Base-by-base conservation (phyloP, 2,888 invertebrate genomes). In the Phyto melanocephala region DNA sequence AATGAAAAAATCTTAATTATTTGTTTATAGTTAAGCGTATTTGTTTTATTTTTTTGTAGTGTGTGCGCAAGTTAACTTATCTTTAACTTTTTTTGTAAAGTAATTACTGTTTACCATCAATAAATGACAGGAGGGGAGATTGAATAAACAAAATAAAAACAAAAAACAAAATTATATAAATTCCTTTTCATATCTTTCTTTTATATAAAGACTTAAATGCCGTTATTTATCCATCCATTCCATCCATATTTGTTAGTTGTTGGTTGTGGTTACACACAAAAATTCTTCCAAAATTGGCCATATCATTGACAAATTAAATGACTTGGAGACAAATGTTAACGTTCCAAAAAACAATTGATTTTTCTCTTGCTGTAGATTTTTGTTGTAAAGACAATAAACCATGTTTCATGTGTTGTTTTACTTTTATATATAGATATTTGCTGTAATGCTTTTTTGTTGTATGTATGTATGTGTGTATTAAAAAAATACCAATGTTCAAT, bases 271-370 rank as follows among this genome's bases (percentile, higher is more conserved):
- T 6, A 56, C 35, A 67, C 65, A 62, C 45, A 71, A 71, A 79
- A 82, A 71, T 82, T 75, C 71, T 75, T 79, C 82, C 79, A 58
- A 82, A 82, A 82, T 82, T 82, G 82, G 82, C 70, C 79, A 75
- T 79, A 82, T 82, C 82, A 79, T 71, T 82, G 82, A 82, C 82
- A 82, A 82, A 82, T 82, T 82, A 82, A 75, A 82, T 82, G 65
- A 71, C 70, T 70, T 75, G 45, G 45, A 70, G 81, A 81, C 72
- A 81, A 82, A 74, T 75, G 56, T 74, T 68, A 24, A 58, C 33
- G 67, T 71, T 82, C 37, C 22, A 72, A 70, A 78, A n/a, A 70
- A 79, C 68, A 81, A 81, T 81, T 81, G 77, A 22, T 67, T 77
- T 77, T 60, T 76, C 37, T 67, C 11, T 42, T 45, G 28, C 6